Evolutionary conservation across 2,888 invertebrate genomes (phyloP), one percentile per base, ranked within the genome.

Genomic region (Steinernema scapterisci): DNA sequence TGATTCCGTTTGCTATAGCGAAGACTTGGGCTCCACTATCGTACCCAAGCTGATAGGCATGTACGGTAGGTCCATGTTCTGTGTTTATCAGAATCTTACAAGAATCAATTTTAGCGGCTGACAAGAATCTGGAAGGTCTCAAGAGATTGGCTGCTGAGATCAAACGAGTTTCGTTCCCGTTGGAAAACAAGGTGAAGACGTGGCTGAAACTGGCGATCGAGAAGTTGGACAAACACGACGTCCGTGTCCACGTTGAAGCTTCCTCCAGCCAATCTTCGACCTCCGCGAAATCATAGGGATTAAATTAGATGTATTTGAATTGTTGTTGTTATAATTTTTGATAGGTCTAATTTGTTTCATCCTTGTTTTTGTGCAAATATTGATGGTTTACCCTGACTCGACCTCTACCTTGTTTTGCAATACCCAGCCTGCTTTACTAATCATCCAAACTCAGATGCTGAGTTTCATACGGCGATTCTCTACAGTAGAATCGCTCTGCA

Each of bases 121-220:
- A 48, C 11, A 71, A 38, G 27, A 63, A 74, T 27, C 31, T 74
- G 3, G 52, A 74, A 21, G 74, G 21, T 13, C 43, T 74, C 5
- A 63, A 45, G 44, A 19, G 21, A 31, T 27, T 74, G 43, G 48
- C 71, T 19, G 70, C 51, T 21, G 74, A 74, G 19, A 38, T 74
- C 16, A 71, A 63, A 21, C 70, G 71, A 16, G 70, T 56, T 31
- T 48, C 44, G 27, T 74, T 74, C 45, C 38, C 43, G 31, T 31
- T 72, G 46, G 74, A 74, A 13, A 38, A 44, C 48, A 74, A 74
- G 27, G n/a, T 74, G 27, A 63, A 70, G 43, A 45, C 74, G 31
- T 45, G 46, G n/a, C 70, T 74, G 16, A 71, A 74, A 27, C 1
- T 6, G 0, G 21, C 52, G 31, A 74, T 71, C 38, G n/a, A 44